Evolutionary conservation across 2,113 vertebrate genomes (phyloP).

Genomic region (human (Homo sapiens)): DNA sequence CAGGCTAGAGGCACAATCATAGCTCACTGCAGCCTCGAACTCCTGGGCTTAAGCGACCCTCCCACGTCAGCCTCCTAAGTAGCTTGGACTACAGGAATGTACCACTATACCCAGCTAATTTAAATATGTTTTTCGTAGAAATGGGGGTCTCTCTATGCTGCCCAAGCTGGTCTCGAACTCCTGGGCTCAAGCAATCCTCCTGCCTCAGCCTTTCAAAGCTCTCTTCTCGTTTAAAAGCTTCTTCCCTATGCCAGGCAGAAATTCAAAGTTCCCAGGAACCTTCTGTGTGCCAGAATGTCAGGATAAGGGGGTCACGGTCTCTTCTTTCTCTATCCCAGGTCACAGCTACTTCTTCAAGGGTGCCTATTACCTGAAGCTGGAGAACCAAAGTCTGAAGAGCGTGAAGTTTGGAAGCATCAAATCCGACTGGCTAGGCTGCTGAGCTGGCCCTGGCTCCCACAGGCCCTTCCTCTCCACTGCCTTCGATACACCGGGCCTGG

Average conservation of each 20-base stretch:
- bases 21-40: too few species aligned
- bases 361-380: conserved; percentile 94
- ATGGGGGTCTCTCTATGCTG: too few species aligned
- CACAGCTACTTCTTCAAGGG: conserved; percentile 98
- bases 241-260: not conserved
- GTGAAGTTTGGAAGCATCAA: conserved; percentile 96
- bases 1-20: too few species aligned
- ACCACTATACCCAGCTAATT: too few species aligned
- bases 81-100: too few species aligned
- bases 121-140: too few species aligned
- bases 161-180: too few species aligned
- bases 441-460: conserved; percentile 70
- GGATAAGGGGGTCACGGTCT: not conserved
- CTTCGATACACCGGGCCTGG: not conserved
- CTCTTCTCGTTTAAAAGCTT: not conserved
- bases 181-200: too few species aligned
- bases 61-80: too few species aligned
- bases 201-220: too few species aligned
- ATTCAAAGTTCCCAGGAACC: not conserved
- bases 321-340: conserved; percentile 84
- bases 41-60: too few species aligned
- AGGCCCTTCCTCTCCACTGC: not conserved
- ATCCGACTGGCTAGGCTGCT: conserved; percentile 97
- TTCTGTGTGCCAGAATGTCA: not conserved
- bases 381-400: conserved; percentile 96